A percentile compares a stretch with the other conserved stretches of the same genome.
These are phyloP conservation scores for Oceanodroma leucorhoa DNA, from an alignment of 2,797 vertebrate species.

Conservation along the genomic window DNA sequence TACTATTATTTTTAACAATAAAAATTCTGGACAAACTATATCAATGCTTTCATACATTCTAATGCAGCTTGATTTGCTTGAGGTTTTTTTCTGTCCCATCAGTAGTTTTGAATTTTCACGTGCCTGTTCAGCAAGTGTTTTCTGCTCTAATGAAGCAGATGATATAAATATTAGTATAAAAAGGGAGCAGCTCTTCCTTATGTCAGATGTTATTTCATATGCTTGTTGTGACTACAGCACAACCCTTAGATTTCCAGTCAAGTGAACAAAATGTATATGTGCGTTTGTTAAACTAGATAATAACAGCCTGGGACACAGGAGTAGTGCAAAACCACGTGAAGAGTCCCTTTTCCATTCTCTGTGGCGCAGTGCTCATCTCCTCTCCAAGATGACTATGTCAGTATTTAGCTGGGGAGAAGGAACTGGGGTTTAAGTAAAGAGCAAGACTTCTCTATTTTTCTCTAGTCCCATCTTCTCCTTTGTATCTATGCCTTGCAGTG, in stretches of 20 bases:
- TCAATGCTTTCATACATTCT: neutral
- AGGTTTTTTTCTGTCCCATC: neutral
- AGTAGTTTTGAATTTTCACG: neutral
- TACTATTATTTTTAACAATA: neutral
- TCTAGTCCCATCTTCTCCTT: neutral
- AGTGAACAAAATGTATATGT: neutral
- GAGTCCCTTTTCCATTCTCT: neutral
- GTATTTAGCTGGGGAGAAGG: neutral
- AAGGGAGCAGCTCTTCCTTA: neutral
- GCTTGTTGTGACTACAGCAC: neutral
- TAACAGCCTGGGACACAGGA: neutral
- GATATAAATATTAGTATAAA: neutral
- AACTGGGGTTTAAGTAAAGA: neutral
- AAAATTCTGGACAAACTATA: neutral
- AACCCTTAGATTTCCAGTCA: neutral
- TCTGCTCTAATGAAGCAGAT: neutral
- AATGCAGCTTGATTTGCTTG: neutral
- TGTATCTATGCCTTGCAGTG: neutral
- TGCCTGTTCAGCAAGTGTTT: neutral
- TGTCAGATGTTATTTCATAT: neutral
- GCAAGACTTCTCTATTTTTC: neutral
- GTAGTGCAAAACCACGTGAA: neutral
- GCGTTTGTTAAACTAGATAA: neutral
- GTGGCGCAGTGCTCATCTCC: neutral
- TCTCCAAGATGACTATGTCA: neutral